Evolutionary conservation across 2,797 vertebrate genomes (phyloP).

Genomic region (Phrynocephalus forsythii): DNA sequence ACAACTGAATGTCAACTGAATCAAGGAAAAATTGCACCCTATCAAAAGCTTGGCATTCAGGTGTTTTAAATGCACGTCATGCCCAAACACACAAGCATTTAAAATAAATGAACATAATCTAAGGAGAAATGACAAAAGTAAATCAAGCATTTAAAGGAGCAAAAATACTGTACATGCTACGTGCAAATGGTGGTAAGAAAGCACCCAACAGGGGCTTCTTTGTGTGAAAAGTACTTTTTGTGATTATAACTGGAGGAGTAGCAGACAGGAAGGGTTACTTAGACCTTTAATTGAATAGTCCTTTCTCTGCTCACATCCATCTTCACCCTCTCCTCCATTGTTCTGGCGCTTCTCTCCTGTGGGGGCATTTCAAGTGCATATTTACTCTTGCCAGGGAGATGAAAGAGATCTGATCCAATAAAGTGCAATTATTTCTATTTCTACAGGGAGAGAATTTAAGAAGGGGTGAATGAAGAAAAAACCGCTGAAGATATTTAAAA

Average conservation of each 20-base stretch:
- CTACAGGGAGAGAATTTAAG: too few species aligned
- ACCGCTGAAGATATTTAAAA: neutral
- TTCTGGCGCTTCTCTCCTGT: neutral
- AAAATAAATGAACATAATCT: conserved; percentile 1
- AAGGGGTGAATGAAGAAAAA: neutral
- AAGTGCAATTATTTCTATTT: too few species aligned
- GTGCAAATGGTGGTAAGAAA: neutral
- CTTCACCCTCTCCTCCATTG: neutral
- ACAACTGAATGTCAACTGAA: neutral
- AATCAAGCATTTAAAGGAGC: neutral
- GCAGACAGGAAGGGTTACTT: neutral
- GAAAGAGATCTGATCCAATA: neutral
- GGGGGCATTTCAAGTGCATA: neutral
- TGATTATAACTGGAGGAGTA: neutral
- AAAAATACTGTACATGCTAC: neutral
- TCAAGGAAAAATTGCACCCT: neutral
- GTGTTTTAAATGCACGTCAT: neutral
- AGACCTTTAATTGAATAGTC: neutral
- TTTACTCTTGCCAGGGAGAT: neutral
- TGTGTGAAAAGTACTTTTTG: neutral
- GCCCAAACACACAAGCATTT: neutral
- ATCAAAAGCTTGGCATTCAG: neutral
- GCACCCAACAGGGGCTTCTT: neutral
- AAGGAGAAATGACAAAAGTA: neutral
- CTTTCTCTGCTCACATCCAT: neutral